Evolutionary conservation across 23 tunicate species (phyloP).

Genomic region (Styela plicata): DNA sequence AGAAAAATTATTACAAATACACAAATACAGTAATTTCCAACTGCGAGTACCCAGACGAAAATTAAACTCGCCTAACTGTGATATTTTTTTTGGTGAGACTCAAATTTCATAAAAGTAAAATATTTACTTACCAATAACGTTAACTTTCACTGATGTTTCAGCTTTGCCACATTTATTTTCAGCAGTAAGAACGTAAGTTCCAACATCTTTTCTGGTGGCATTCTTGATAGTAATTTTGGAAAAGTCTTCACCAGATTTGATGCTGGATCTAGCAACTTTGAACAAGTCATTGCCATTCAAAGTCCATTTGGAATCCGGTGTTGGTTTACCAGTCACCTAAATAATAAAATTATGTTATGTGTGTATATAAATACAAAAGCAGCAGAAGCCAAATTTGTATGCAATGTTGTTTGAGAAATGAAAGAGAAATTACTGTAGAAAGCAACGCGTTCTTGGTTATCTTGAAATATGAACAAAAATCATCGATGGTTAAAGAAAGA

Average conservation of each 20-base stretch:
- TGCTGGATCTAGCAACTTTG: constrained; percentile 64
- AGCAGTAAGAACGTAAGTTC: constrained; percentile 64
- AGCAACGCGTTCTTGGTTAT: neutral
- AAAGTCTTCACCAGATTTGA: constrained; percentile 49
- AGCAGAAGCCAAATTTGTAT: no score
- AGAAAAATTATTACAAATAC: no score
- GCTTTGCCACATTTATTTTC: constrained; percentile 64
- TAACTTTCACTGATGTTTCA: constrained; percentile 51
- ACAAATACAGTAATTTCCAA: no score
- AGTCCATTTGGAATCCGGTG: constrained; percentile 68
- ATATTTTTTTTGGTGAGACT: no score
- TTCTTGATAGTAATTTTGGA: constrained; percentile 48
- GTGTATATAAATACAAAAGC: neutral
- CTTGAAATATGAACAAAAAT: neutral
- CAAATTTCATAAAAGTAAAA: no score
- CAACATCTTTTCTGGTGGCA: constrained; percentile 61
- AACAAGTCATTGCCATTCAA: constrained; percentile 63
- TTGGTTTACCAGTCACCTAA: constrained; percentile 68
- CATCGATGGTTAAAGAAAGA: neutral
- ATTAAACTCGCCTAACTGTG: no score
- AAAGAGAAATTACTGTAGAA: no score
- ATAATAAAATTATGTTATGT: neutral
- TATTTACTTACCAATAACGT: constrained; percentile 39
- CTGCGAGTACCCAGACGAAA: no score
- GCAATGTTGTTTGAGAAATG: no score